Base-by-base conservation (phyloP, 35 echinoderm and acorn worm genomes). In the Lytechinus pictus region DNA sequence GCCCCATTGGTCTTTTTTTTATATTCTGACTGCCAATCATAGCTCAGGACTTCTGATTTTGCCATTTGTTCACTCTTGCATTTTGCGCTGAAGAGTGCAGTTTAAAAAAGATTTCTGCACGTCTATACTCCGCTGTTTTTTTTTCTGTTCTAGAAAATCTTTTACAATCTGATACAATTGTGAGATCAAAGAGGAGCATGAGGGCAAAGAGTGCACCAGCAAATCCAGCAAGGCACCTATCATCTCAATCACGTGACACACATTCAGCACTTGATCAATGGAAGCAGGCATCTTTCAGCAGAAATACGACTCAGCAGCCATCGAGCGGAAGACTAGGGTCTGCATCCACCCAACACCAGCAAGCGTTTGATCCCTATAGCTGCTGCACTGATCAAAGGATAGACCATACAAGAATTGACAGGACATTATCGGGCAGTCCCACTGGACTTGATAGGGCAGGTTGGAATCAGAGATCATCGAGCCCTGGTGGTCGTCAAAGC, bases 141-240 rank as follows among this genome's bases (percentile, higher is more conserved):
- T 27, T 60, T 93, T 92, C 33, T 58, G 16, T 61, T 53, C 11
- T 28, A 96, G 95, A 60, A 16, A 92, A 92, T 21, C 27, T 96
- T 56, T 92, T 89, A 9, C 87, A 89, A 21, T 94, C 95, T 10
- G 95, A 96, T 44, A 29, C 95, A 27, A 54, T 79, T 14, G 9
- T 96, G 7, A 60, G 86, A 52, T 92, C 19, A 57, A 89, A 51
- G 55, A 51, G 54, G 66, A 33, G 53, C 54, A 10, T 88, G 79
- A 86, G 96, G 11, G 93, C 92, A 57, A 86, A 96, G 93, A 96
- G 96, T 54, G 96, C 96, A 86, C 96, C 96, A 52, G 86, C 86
- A 29, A 54, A 92, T 2, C 92, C 52, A 44, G 86, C 28, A 4
- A 61, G 79, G 28, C 71, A 28, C 61, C 61, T 52, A 7, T 96